Evolutionary conservation across 2,113 vertebrate species (phyloP).

Genomic region (Pteropus alecto): DNA sequence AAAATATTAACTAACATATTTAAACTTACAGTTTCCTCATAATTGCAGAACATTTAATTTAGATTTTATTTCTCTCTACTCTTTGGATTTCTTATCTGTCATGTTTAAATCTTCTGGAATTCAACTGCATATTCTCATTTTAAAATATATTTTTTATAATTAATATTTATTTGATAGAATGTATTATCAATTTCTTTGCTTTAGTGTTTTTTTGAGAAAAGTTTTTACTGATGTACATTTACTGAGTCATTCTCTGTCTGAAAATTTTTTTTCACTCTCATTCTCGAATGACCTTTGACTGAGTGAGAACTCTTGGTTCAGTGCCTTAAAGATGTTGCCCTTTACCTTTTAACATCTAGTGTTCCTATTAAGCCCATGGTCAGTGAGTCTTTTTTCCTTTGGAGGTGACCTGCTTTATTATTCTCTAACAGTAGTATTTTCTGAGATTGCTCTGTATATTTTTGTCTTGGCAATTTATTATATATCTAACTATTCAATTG

Average conservation of each 20-base stretch:
- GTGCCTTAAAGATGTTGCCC: background rate
- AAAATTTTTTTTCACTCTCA: background rate
- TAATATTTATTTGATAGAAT: background rate
- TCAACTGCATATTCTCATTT: background rate
- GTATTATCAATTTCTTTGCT: background rate
- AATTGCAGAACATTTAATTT: background rate
- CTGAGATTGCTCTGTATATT: background rate
- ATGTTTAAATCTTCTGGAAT: background rate
- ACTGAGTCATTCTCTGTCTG: background rate
- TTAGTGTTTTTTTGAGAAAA: background rate
- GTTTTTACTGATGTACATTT: background rate
- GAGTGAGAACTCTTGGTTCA: background rate
- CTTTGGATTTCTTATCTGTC: background rate
- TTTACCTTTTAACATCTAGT: background rate
- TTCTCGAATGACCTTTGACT: background rate
- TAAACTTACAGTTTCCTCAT: background rate
- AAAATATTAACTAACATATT: background rate
- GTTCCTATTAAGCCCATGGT: background rate
- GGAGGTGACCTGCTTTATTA: background rate
- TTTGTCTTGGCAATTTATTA: background rate
- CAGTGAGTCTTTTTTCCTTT: background rate
- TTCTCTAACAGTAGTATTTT: background rate
- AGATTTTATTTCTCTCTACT: background rate
- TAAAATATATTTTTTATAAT: background rate
- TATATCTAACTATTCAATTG: background rate